Conservation (phyloP, 2,113 vertebrate genomes). For the Callorhinus ursinus region DNA sequence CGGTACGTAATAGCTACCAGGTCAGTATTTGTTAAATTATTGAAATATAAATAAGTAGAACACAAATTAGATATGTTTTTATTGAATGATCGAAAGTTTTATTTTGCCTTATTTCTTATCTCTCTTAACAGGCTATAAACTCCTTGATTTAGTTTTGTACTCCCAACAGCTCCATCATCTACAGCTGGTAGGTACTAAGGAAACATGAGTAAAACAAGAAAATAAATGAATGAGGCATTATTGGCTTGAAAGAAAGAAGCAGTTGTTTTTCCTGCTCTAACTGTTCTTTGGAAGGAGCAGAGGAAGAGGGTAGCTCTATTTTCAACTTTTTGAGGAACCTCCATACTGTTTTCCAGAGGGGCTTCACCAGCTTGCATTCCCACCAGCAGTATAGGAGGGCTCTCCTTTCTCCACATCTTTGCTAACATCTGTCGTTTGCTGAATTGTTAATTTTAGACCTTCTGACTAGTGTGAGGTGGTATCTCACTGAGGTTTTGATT, state of each 20-base stretch:
- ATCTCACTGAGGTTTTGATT: too few species aligned
- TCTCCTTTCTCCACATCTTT: too few species aligned
- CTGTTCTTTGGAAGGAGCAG: constrained; percentile 95
- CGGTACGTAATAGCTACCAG: background rate
- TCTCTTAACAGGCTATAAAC: background rate
- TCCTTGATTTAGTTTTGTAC: background rate
- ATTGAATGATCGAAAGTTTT: background rate
- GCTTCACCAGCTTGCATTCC: too few species aligned
- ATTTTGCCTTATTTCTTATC: background rate
- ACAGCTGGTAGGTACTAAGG: background rate
- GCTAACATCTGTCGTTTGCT: too few species aligned
- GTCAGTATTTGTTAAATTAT: background rate
- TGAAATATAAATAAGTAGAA: background rate
- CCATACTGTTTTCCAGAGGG: too few species aligned
- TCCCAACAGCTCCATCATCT: background rate
- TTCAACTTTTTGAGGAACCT: too few species aligned
- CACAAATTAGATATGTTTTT: background rate
- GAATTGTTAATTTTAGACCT: too few species aligned
- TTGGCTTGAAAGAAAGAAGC: constrained; percentile 97
- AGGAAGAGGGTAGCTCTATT: constrained; percentile 83
- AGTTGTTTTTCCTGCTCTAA: constrained; percentile 97
- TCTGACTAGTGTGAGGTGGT: too few species aligned
- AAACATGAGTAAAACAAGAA: background rate
- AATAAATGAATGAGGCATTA: constrained; percentile 87
- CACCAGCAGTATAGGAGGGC: too few species aligned